A percentile compares a stretch with the other conserved stretches of the same genome.
Conservation (phyloP, 2,113 vertebrate species). For the Aptenodytes forsteri region DNA sequence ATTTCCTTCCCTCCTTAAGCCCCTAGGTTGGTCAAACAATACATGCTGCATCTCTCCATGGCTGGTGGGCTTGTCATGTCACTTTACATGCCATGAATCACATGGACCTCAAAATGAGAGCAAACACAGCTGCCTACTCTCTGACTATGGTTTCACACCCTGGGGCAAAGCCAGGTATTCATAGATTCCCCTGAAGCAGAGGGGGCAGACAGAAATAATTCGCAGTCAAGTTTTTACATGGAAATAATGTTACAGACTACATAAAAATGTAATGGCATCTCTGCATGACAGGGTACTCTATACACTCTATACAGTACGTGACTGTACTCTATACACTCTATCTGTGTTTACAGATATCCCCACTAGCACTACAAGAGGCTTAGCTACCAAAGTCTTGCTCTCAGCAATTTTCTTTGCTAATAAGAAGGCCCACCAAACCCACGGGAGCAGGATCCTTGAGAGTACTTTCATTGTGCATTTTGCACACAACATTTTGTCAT, state of each 20-base stretch:
- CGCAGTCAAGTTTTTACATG: neutral
- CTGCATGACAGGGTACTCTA: neutral
- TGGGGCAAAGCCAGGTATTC: neutral
- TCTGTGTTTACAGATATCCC: neutral
- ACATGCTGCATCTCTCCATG: neutral
- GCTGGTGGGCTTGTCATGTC: fast-evolving
- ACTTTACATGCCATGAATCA: neutral
- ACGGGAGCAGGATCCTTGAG: neutral
- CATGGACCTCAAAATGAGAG: neutral
- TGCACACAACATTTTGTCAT: neutral
- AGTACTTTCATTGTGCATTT: neutral
- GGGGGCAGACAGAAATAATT: neutral
- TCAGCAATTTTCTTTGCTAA: neutral
- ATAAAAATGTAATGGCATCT: neutral
- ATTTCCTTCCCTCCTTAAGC: neutral
- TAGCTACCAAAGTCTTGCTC: neutral
- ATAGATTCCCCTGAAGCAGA: neutral
- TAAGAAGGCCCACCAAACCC: neutral
- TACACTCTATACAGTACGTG: too few relatives aligned
- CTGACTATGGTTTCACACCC: neutral
- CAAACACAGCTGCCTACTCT: neutral
- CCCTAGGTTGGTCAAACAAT: neutral
- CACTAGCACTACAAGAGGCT: neutral
- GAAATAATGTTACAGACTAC: neutral
- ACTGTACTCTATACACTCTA: neutral